Evolutionary conservation across 2,888 invertebrate genomes (phyloP), one percentile per base, ranked within the genome.

Genomic region (Hylaea fasciaria): DNA sequence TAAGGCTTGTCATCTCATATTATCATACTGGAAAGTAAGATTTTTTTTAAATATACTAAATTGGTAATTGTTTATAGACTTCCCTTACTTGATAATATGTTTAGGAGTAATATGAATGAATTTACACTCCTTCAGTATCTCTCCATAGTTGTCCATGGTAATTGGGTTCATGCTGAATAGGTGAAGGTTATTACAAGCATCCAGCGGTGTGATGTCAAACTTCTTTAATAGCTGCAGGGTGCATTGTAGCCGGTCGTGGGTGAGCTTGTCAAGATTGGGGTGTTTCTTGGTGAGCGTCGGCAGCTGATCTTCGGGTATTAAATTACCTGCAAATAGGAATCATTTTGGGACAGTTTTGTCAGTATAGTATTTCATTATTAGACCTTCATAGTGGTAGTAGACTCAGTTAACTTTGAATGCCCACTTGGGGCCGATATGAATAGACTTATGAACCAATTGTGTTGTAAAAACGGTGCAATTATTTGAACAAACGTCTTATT

Each of bases 91-190:
- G 66, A 90, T 87, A 51, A 91, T 86, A 69, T 89, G 79, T 66
- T 87, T 87, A 3, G 90, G 82, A 14, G 87, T 65, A 22, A 93
- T 80, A 41, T 78, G 76, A 4, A 92, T 69, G 60, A 95, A 94
- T 13, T 94, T 93, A 75, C 94, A 94, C 83, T 95, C 95, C 65
- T 84, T 85, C 12, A 95, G 81, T 45, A 94, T 93, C 72, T 91
- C 89, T 62, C 93, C 93, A 70, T 95, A 94, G 72, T 95, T 94
- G 50, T 94, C 93, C 71, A 95, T 78, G 32, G 93, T 93, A 22
- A 93, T 83, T 0, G 93, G 90, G 70, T 93, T 93, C 77, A 93
- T 89, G 53, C 90, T 91, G n/a, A 95, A 87, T 2, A 95, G 75
- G 78, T 93, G 91, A 0, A 94, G 93, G 68, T 93, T 87, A 1